phyloP scores from a whole-genome alignment of 2,797 vertebrate genomes.

The Aratinga solstitialis region DNA sequence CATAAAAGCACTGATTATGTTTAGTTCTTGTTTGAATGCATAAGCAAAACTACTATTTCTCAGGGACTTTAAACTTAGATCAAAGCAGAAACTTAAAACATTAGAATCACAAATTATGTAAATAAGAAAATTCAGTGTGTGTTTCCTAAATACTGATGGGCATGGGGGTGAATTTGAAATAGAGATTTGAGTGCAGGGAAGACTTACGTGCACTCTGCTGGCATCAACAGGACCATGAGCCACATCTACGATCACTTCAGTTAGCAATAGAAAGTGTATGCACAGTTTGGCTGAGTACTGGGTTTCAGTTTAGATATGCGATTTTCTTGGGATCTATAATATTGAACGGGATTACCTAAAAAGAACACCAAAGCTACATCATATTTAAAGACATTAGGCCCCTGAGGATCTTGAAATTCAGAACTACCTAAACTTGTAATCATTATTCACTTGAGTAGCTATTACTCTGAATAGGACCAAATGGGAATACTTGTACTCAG shows the following conservation, averaged over 20 bases:
- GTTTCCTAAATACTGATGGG: neutral
- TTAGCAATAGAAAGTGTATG: neutral
- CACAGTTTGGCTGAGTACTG: neutral
- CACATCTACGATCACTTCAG: neutral
- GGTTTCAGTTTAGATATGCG: neutral
- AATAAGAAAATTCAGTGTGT: neutral
- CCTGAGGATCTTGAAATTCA: neutral
- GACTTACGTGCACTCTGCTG: neutral
- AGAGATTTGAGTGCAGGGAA: neutral
- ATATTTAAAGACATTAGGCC: neutral
- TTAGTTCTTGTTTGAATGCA: neutral
- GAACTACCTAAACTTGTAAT: neutral
- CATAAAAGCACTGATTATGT: neutral
- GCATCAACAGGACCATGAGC: neutral
- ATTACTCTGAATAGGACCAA: neutral
- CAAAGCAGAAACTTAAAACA: neutral
- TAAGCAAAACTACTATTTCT: neutral
- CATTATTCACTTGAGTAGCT: neutral
- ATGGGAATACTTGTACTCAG: neutral
- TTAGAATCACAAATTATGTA: accelerated
- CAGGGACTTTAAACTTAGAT: neutral
- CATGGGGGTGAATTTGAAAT: neutral
- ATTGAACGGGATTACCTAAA: neutral
- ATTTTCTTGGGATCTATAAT: neutral
- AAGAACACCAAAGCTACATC: neutral